phyloP scores from a whole-genome alignment of 2,888 invertebrate species.

The Mythimna loreyi region DNA sequence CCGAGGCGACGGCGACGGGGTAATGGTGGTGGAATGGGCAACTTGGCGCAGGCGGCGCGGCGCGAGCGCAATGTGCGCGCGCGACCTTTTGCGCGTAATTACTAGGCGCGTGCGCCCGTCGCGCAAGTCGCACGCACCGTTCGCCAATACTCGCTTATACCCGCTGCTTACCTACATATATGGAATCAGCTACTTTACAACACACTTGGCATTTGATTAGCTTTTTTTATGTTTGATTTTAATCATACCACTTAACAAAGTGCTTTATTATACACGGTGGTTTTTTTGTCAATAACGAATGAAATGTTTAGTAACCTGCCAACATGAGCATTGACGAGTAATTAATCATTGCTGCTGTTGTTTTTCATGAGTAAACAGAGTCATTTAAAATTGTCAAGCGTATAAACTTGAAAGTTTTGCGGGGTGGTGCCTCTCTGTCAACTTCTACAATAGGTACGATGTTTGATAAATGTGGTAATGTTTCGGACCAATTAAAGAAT shows the following conservation, averaged over 20 bases:
- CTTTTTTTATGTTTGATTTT: slow-evolving; percentile 84
- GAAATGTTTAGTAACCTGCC: slow-evolving; percentile 29
- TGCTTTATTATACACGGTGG: slow-evolving; percentile 63
- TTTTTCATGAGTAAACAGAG: slow-evolving; percentile 28
- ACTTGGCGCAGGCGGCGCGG: slow-evolving; percentile 66
- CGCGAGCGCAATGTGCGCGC: slow-evolving; percentile 85
- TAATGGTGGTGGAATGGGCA: slow-evolving; percentile 63
- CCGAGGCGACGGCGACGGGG: slow-evolving; percentile 44
- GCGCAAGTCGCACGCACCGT: slow-evolving; percentile 68
- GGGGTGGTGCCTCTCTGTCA: not conserved
- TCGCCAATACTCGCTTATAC: slow-evolving; percentile 51
- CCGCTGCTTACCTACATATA: slow-evolving; percentile 76
- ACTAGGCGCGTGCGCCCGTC: slow-evolving; percentile 84
- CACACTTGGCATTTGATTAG: slow-evolving; percentile 79
- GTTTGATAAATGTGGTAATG: too few species aligned
- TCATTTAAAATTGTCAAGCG: slow-evolving; percentile 36
- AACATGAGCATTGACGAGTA: slow-evolving; percentile 54
- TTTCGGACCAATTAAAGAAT: too few species aligned
- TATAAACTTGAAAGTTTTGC: slow-evolving; percentile 27
- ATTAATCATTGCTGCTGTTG: slow-evolving; percentile 43
- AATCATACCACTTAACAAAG: slow-evolving; percentile 74
- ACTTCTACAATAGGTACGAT: too few species aligned
- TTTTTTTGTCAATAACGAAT: slow-evolving; percentile 44
- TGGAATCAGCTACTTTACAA: slow-evolving; percentile 80
- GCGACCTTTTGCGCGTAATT: slow-evolving; percentile 89